phyloP scores from a whole-genome alignment of 2,888 invertebrate species.

The Trichogramma evanescens region DNA sequence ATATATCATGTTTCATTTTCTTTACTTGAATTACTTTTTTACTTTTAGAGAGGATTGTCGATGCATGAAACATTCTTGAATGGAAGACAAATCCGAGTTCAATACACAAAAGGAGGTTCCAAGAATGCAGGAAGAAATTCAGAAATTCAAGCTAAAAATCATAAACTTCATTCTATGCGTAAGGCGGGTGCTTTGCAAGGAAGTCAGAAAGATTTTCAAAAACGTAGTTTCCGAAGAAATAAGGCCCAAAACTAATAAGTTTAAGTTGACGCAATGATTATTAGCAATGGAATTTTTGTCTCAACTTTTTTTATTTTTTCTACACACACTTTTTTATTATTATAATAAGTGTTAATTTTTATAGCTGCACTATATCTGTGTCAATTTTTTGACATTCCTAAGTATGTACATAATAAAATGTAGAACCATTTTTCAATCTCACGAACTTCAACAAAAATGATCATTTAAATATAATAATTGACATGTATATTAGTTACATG shows the following conservation, averaged over 20 bases:
- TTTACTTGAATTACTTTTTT: conserved; percentile 9
- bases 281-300: too few relatives aligned
- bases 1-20: not conserved
- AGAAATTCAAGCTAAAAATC: conserved; percentile 44
- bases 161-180: conserved; percentile 46
- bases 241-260: conserved; percentile 3
- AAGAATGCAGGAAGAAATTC: conserved; percentile 38
- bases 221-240: conserved; percentile 33
- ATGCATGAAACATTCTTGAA: conserved; percentile 45
- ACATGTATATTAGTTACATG: too few relatives aligned
- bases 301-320: too few relatives aligned
- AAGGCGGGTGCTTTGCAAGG: conserved; percentile 44
- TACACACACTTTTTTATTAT: too few relatives aligned
- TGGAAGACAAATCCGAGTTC: conserved; percentile 46
- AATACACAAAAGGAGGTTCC: conserved; percentile 44
- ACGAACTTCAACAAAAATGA: too few relatives aligned
- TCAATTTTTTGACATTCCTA: too few relatives aligned
- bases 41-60: conserved; percentile 47
- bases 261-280: not conserved
- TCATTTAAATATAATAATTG: too few relatives aligned
- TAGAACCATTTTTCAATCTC: too few relatives aligned
- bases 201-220: conserved; percentile 37
- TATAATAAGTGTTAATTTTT: too few relatives aligned
- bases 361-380: too few relatives aligned
- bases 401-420: too few relatives aligned